Evolutionary conservation across 2,888 invertebrate species (phyloP).

Genomic region (Plagiodera versicolora): DNA sequence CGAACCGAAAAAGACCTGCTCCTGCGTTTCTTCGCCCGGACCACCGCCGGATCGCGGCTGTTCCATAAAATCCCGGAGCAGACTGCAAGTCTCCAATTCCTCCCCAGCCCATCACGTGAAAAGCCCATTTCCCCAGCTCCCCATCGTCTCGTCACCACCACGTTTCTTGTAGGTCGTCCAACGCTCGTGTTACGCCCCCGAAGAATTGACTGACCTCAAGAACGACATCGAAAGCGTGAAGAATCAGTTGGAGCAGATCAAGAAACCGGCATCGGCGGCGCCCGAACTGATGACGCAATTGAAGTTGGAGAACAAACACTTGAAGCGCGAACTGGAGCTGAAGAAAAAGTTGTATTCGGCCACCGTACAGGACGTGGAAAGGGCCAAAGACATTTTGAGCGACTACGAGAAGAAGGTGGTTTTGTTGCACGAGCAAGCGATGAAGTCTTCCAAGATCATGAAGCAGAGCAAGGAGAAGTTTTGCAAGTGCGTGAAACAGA

Average conservation of each 20-base stretch:
- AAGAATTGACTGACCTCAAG: constrained; percentile 25
- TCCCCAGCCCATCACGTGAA: constrained; percentile 4
- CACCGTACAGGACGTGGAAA: constrained; percentile 33
- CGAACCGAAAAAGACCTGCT: constrained; percentile 3
- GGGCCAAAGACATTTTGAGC: constrained; percentile 34
- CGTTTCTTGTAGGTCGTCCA: neutral
- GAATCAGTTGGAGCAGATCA: constrained; percentile 28
- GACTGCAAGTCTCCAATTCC: neutral
- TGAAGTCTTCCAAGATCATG: constrained; percentile 38
- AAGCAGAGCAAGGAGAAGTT: constrained; percentile 39
- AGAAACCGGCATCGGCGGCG: constrained; percentile 7
- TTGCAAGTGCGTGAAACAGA: constrained; percentile 34
- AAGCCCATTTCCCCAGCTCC: neutral
- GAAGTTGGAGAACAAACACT: constrained; percentile 30
- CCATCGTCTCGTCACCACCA: neutral
- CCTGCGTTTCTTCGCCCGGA: neutral
- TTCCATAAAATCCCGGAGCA: constrained; percentile 6
- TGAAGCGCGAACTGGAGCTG: constrained; percentile 32
- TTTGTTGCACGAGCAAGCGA: constrained; percentile 36
- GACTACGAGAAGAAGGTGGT: constrained; percentile 39
- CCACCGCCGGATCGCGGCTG: neutral
- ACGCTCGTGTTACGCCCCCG: neutral
- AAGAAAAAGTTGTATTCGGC: constrained; percentile 29
- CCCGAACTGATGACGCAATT: constrained; percentile 21
- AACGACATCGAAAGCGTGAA: constrained; percentile 36